Evolutionary conservation across 53 echinoderm and acorn worm genomes (phyloP).

Genomic region (Holothuria scabra): DNA sequence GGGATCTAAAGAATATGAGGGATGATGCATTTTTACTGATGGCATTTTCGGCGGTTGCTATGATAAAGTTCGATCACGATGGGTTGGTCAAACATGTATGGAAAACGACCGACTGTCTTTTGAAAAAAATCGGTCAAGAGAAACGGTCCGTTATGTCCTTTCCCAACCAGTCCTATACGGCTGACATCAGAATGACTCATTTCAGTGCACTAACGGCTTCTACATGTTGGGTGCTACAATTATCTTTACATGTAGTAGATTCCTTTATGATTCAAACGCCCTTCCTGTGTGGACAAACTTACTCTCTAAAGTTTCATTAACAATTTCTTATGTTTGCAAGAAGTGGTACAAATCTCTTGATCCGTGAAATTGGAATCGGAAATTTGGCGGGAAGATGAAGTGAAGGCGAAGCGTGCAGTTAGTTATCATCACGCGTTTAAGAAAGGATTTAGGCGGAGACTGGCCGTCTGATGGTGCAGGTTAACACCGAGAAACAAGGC

Average conservation of each 20-base stretch:
- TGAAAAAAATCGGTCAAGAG: slow-evolving; percentile 13
- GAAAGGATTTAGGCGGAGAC: slow-evolving; percentile 24
- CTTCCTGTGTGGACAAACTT: slow-evolving; percentile 53
- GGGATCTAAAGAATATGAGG: too few species aligned
- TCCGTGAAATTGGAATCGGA: slow-evolving; percentile 53
- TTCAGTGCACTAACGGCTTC: neutral
- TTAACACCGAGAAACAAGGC: neutral
- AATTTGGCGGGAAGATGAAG: slow-evolving; percentile 51
- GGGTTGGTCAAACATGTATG: too few species aligned
- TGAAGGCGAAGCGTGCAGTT: slow-evolving; percentile 19
- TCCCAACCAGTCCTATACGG: neutral
- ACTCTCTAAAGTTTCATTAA: slow-evolving; percentile 42
- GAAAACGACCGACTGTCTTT: neutral
- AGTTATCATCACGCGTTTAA: slow-evolving; percentile 38
- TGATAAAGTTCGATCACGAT: too few species aligned
- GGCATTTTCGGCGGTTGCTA: too few species aligned
- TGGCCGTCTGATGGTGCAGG: slow-evolving; percentile 33
- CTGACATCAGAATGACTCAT: slow-evolving; percentile 29
- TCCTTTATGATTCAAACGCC: slow-evolving; percentile 29
- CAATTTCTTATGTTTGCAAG: slow-evolving; percentile 46
- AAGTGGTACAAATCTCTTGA: slow-evolving; percentile 50
- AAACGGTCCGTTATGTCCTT: neutral
- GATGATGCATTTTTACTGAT: too few species aligned
- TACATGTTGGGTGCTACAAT: slow-evolving; percentile 23
- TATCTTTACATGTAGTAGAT: slow-evolving; percentile 5